A percentile compares a stretch with the other conserved stretches of the same genome.
phyloP scores from a whole-genome alignment of 2,797 vertebrate genomes.

The Cynopterus sphinx region DNA sequence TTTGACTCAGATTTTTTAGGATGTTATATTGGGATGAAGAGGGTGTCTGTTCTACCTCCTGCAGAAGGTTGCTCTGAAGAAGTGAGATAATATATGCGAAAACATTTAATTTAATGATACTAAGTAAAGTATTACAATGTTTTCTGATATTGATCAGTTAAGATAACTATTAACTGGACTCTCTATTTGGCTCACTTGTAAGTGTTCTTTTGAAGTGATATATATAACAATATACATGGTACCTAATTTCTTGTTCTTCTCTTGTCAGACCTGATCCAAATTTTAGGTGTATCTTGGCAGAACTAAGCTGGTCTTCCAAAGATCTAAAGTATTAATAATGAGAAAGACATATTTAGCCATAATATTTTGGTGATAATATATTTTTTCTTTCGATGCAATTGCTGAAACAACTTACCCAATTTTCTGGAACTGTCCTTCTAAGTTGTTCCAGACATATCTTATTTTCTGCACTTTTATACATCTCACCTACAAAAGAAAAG shows the following conservation, averaged over 20 bases:
- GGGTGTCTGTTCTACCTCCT: not conserved
- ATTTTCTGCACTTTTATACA: conserved; percentile 87
- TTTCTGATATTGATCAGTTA: conserved; percentile 6
- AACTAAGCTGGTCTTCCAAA: conserved; percentile 85
- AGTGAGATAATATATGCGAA: not conserved
- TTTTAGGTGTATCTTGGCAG: conserved; percentile 83
- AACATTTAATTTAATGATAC: conserved; percentile 5
- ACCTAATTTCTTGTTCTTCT: conserved; percentile 86
- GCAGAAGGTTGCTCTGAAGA: not conserved
- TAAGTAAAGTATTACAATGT: not conserved
- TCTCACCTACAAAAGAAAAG: conserved; percentile 82
- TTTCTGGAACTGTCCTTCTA: conserved; percentile 84
- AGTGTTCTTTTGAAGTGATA: not conserved
- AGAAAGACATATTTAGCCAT: not conserved
- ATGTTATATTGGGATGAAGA: not conserved
- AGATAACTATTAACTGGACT: not conserved
- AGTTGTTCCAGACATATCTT: conserved; percentile 86
- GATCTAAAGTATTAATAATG: conserved; percentile 79
- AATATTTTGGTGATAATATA: not conserved
- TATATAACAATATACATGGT: not conserved
- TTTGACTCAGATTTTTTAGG: not conserved
- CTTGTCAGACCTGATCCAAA: conserved; percentile 85
- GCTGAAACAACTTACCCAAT: conserved; percentile 84
- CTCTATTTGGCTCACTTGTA: not conserved
- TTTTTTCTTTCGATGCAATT: not conserved